These are phyloP conservation scores for Carcinoscorpius rotundicauda DNA, from an alignment of 1,140 invertebrate genomes.

Conservation along the genomic window DNA sequence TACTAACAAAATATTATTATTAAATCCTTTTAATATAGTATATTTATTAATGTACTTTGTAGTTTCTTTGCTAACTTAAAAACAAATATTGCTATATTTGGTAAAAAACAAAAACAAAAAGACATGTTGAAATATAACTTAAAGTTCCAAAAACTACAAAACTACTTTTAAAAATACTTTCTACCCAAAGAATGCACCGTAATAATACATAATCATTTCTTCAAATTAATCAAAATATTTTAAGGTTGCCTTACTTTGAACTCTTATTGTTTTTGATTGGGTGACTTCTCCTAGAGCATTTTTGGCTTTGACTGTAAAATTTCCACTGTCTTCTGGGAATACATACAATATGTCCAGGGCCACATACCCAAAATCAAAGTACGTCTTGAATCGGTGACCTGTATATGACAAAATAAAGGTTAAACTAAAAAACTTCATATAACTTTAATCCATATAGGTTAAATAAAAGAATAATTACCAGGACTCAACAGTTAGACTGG, in stretches of 20 bases:
- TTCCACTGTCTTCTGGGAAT: constrained; percentile 85
- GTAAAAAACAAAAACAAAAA: no score
- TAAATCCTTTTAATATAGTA: no score
- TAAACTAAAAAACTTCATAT: background rate
- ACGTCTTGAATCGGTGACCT: constrained; percentile 78
- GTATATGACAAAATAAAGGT: constrained; percentile 28
- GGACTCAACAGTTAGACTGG: background rate
- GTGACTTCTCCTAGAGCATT: constrained; percentile 75
- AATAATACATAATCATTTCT: background rate
- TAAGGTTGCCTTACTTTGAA: constrained; percentile 47
- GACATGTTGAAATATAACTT: no score
- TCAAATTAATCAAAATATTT: background rate
- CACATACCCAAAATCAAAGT: constrained; percentile 92
- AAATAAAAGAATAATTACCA: background rate
- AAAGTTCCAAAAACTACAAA: no score
- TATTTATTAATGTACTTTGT: no score
- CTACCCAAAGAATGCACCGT: background rate
- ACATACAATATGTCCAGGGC: constrained; percentile 80
- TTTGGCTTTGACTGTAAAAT: constrained; percentile 80
- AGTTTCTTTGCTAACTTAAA: no score
- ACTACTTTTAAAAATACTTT: background rate
- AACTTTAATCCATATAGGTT: background rate
- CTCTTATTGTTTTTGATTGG: constrained; percentile 61
- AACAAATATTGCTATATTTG: no score
- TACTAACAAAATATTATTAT: no score